Evolutionary conservation across 2,888 invertebrate species (phyloP).

Genomic region (Nomada goodeniana): DNA sequence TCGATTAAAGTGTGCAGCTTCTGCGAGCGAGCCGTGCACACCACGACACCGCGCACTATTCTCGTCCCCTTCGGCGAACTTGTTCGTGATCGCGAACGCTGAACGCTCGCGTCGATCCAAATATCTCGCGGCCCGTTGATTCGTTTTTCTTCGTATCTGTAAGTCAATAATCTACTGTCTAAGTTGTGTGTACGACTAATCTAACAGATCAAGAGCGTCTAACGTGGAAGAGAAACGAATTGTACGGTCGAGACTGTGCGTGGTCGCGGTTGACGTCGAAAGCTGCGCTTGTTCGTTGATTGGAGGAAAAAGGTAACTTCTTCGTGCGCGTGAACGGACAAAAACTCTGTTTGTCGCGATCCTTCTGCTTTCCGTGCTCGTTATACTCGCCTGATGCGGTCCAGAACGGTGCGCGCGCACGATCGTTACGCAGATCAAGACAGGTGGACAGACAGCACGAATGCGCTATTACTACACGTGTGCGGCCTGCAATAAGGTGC

Average conservation of each 20-base stretch:
- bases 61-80: too few relatives aligned
- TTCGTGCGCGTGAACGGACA: constrained; percentile 20
- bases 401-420: constrained; percentile 39
- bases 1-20: too few relatives aligned
- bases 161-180: too few relatives aligned
- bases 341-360: constrained; percentile 19
- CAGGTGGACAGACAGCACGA: not conserved
- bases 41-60: too few relatives aligned
- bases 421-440: constrained; percentile 33
- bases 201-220: too few relatives aligned
- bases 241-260: not conserved
- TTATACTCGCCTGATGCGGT: constrained; percentile 60
- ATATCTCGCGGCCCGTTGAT: too few relatives aligned
- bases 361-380: constrained; percentile 33
- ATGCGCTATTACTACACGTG: constrained; percentile 11
- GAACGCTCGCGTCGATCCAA: too few relatives aligned
- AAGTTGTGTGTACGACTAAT: too few relatives aligned
- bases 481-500: constrained; percentile 49
- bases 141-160: too few relatives aligned
- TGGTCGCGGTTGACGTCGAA: constrained; percentile 15
- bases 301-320: not conserved
- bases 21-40: too few relatives aligned
- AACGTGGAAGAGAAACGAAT: not conserved
- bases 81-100: too few relatives aligned
- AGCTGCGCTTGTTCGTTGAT: constrained; percentile 27